Evolutionary conservation across 2,113 vertebrate genomes (phyloP).

Genomic region (Recurvirostra avosetta): DNA sequence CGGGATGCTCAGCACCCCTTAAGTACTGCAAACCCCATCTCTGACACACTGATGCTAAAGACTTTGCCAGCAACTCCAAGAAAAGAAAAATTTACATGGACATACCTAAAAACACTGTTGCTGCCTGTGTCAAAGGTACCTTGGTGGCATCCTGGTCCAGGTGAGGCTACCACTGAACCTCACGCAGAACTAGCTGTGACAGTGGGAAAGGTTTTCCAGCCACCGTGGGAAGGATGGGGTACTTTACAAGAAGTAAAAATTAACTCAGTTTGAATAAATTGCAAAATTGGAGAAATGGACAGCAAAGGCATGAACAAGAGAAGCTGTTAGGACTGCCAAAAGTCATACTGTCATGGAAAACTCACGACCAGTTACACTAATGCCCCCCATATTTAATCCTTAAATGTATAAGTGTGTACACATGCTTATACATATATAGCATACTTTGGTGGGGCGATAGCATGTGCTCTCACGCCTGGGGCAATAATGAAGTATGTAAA

Average conservation of each 20-base stretch:
- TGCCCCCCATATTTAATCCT: neutral
- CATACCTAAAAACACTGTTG: neutral
- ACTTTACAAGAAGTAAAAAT: neutral
- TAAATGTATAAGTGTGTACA: neutral
- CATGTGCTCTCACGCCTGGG: fast-evolving
- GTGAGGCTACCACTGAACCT: neutral
- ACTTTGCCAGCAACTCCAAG: neutral
- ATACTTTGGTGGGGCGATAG: fast-evolving
- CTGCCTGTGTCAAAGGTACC: neutral
- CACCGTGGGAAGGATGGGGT: neutral
- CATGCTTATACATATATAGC: fast-evolving
- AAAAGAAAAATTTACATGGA: neutral
- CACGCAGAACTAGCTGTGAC: neutral
- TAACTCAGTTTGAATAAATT: neutral
- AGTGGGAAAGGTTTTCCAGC: neutral
- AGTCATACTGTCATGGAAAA: neutral
- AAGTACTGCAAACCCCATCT: neutral
- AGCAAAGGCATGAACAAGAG: neutral
- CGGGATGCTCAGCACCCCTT: neutral
- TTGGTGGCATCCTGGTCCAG: neutral
- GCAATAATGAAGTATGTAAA: neutral
- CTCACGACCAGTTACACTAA: neutral
- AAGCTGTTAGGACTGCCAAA: neutral
- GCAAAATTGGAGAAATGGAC: neutral
- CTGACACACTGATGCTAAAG: neutral